phyloP scores from a whole-genome alignment of 2,797 vertebrate genomes.

The Gobio occitaniae region DNA sequence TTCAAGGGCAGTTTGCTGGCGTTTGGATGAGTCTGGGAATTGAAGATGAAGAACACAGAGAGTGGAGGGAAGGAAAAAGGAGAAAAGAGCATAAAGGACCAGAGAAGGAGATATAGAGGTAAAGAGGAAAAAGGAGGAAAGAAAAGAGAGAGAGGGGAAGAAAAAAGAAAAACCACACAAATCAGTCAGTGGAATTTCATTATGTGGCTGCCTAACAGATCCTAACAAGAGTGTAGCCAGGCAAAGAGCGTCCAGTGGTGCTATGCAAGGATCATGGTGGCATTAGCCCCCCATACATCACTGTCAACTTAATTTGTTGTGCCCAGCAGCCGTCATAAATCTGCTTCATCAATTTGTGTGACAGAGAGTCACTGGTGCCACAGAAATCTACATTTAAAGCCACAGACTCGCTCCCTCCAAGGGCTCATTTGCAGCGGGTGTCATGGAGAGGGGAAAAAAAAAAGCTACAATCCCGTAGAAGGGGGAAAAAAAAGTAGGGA shows the following conservation, averaged over 20 bases:
- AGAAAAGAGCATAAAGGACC: constrained; percentile 66
- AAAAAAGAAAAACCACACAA: constrained; percentile 68
- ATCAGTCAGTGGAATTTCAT: constrained; percentile 90
- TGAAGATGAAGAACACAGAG: constrained; percentile 64
- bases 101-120: constrained; percentile 24
- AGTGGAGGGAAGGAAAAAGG: constrained; percentile 27
- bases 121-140: constrained; percentile 23
- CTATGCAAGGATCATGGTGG: constrained; percentile 85
- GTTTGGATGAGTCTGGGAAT: constrained; percentile 92
- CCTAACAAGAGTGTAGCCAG: constrained; percentile 93
- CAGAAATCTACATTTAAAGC: constrained; percentile 76
- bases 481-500: constrained; percentile 12
- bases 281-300: constrained; percentile 92
- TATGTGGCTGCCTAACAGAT: constrained; percentile 88
- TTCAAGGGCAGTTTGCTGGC: constrained; percentile 96
- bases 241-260: constrained; percentile 84
- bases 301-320: constrained; percentile 98
- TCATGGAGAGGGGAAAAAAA: constrained; percentile 32
- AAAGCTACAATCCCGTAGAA: constrained; percentile 21
- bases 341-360: constrained; percentile 91
- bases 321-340: constrained; percentile 95
- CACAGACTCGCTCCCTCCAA: constrained; percentile 66
- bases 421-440: constrained; percentile 68
- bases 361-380: constrained; percentile 79
- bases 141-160: not conserved